Evolutionary conservation across 64 coral and sea anemone genomes (phyloP), one percentile per base, ranked within the genome.

Genomic region (Porites australiensis): DNA sequence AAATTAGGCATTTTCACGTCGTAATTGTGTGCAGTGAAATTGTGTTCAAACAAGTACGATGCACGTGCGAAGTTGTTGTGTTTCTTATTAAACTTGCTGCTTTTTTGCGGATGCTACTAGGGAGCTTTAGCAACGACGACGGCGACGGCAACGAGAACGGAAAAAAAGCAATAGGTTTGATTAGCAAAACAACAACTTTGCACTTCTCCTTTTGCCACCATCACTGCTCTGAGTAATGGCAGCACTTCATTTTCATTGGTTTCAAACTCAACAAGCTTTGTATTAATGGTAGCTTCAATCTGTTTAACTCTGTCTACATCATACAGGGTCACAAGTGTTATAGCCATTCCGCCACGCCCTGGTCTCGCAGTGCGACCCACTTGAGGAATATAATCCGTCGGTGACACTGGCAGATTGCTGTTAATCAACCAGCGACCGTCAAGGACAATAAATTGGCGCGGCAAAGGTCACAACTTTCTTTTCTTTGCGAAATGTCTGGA

Each of bases 361-460:
- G 98, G 91, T 73, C 98, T 88, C 3, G 98, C 98, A 12, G 98
- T 99, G 8, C 98, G 79, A 48, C 98, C 98, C 3, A 99, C 98
- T 7, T 94, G 78, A 51, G 96, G 98, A 72, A 99, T 99, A 19
- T 99, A 99, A 84, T 99, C 98, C 51, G 96, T 95, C 2, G 94
- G 91, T 16, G 90, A 91, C 44, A 91, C 91, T 0, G 98, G 94
- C 8, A 99, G 92, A 70, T 99, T 99, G 61, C 94, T 94, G 77
- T 99, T 99, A 44, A 99, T 79, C 44, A 96, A 37, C 27, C 27
- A 37, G 27, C 27, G 27, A 37, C 27, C 27, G 27, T 37, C 27
- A 37, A 37, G 27, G 27, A 37, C 27, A 37, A 37, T 37, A 37
- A 37, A 37, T 37, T 37, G 1, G 27, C 1, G 27, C 27, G 27